Evolutionary conservation across 2,113 vertebrate genomes (phyloP).

Genomic region (Heterocephalus glaber): DNA sequence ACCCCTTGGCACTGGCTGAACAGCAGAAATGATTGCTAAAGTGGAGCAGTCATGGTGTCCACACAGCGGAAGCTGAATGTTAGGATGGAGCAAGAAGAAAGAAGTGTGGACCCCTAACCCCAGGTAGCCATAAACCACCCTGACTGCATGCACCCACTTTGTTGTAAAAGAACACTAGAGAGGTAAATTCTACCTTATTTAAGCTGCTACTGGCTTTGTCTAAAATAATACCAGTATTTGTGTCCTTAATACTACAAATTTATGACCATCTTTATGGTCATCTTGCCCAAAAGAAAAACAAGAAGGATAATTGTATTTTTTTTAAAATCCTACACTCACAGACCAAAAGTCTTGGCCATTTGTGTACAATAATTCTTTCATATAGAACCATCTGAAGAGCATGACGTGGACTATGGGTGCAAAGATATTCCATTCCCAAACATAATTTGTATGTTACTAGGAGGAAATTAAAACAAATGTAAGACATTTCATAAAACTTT

Average conservation of each 20-base stretch:
- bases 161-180: background rate
- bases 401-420: background rate
- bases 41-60: background rate
- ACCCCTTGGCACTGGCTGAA: background rate
- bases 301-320: background rate
- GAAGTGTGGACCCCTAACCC: background rate
- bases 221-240: conserved; percentile 1
- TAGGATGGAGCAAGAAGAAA: background rate
- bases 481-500: background rate
- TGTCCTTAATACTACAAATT: background rate
- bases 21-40: background rate
- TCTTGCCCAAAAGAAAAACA: background rate
- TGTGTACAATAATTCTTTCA: background rate
- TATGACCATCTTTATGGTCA: background rate
- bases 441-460: background rate
- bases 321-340: background rate
- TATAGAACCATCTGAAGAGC: background rate
- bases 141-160: background rate
- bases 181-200: background rate
- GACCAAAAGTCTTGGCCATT: background rate
- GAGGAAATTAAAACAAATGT: background rate
- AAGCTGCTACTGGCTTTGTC: background rate
- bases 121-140: background rate
- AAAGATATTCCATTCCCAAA: background rate
- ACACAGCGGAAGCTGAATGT: background rate